Evolutionary conservation across 2,888 invertebrate species (phyloP).

Genomic region (Nomada flava): DNA sequence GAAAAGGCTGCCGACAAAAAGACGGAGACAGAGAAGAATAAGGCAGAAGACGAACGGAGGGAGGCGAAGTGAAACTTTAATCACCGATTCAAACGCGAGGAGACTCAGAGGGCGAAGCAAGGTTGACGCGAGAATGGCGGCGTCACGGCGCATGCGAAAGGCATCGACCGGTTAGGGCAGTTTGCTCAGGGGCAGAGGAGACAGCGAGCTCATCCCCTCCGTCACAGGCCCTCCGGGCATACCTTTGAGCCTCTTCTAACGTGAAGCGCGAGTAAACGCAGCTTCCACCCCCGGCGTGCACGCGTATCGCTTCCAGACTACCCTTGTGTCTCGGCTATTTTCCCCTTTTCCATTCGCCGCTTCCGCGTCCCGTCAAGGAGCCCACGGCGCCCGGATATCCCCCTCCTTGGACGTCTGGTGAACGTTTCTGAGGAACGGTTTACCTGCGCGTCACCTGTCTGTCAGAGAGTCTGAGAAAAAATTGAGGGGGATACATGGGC

Average conservation of each 20-base stretch:
- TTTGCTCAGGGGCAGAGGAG: conserved; percentile 67
- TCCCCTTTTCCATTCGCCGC: conserved; percentile 9
- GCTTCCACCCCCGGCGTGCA: conserved; percentile 25
- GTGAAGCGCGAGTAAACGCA: conserved; percentile 61
- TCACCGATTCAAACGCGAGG: conserved; percentile 50
- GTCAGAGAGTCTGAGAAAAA: too few species aligned
- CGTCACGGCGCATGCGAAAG: conserved; percentile 71
- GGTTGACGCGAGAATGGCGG: conserved; percentile 11
- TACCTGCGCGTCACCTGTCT: too few species aligned
- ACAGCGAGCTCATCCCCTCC: conserved; percentile 10
- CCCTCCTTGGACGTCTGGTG: not conserved
- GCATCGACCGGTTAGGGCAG: conserved; percentile 72
- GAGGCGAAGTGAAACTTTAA: conserved; percentile 48
- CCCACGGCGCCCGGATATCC: not conserved
- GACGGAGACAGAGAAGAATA: not conserved
- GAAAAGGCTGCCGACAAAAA: not conserved
- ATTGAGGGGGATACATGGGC: too few species aligned
- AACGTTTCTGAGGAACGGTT: too few species aligned
- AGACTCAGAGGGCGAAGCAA: conserved; percentile 24
- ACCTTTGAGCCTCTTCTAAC: conserved; percentile 62
- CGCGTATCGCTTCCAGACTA: conserved; percentile 57
- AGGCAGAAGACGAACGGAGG: conserved; percentile 7
- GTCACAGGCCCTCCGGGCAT: conserved; percentile 43
- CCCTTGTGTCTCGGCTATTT: conserved; percentile 39
- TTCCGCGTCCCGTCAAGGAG: not conserved